Base-by-base conservation (phyloP, 2,888 invertebrate genomes). In the Spisula subtruncata region DNA sequence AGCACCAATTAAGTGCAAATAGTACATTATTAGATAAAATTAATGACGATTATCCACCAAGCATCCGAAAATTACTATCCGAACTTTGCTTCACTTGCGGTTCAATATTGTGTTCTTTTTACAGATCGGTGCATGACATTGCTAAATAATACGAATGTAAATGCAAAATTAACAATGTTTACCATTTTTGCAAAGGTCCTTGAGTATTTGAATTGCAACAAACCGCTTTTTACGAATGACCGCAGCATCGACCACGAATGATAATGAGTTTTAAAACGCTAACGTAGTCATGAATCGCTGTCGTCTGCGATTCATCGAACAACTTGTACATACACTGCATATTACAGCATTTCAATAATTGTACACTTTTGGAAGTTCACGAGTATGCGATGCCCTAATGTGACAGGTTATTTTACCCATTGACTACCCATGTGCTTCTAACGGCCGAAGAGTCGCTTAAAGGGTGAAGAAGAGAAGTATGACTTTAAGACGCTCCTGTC, bases 121-220 rank as follows among this genome's bases (percentile, higher is more conserved):
- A 81, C 16, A 32, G 8, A 35, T 48, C 25, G 60, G 60, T 66
- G 14, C 0, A 25, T 14, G n/a, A 25, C n/a, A 25, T 66, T 66
- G 60, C 60, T 25, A 66, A 5, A 66, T n/a, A 25, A 25, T n/a
- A n/a, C n/a, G 25, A 66, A 66, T 25, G 5, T n/a, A 25, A n/a
- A 25, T n/a, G 8, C 32, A 48, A 51, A 46, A 12, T 35, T n/a
- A 81, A 25, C 29, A 20, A 85, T 25, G 54, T 79, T 41, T 41
- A 85, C 85, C 85, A 85, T 85, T 56, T 85, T 85, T 85, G 85
- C 85, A 75, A 85, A 85, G 29, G 51, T 80, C 25, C 85, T 79
- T 80, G 85, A 56, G 84, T 75, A 84, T 75, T 86, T 81, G 16
- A 86, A 29, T 25, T 29, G 79, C 0, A 25, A 86, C 32, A 46